These are phyloP conservation scores for Hassar affinis DNA, from an alignment of 2,113 vertebrate species.

Conservation along the genomic window DNA sequence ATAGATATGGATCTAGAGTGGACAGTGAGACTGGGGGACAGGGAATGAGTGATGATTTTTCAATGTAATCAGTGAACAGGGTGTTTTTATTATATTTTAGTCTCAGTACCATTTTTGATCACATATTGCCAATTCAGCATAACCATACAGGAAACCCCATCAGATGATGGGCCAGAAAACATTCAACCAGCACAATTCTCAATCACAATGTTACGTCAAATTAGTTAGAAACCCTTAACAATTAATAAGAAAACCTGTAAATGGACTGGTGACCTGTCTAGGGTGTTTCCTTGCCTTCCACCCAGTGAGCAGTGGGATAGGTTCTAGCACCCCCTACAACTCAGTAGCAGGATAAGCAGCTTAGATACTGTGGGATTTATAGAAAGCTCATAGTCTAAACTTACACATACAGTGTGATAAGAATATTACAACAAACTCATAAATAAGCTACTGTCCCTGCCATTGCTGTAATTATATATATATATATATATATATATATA, in stretches of 20 bases:
- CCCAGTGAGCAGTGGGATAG: too few relatives aligned
- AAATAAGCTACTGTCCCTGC: not conserved
- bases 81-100: not conserved
- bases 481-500: not conserved
- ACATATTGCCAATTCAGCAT: not conserved
- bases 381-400: too few relatives aligned
- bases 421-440: not conserved
- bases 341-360: too few relatives aligned
- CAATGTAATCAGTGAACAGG: not conserved
- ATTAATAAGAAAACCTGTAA: not conserved
- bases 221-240: not conserved
- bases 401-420: not conserved
- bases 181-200: not conserved
- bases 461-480: not conserved
- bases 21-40: not conserved
- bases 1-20: slow-evolving; percentile 45
- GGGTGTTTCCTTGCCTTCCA: too few relatives aligned
- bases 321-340: too few relatives aligned
- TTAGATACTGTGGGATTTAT: too few relatives aligned
- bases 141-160: not conserved
- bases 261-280: too few relatives aligned
- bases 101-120: not conserved
- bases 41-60: not conserved
- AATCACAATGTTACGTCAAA: too few relatives aligned
- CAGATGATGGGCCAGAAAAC: not conserved